These are phyloP conservation scores for Lumbricus terrestris DNA, from an alignment of 2,888 invertebrate species.

Conservation along the genomic window DNA sequence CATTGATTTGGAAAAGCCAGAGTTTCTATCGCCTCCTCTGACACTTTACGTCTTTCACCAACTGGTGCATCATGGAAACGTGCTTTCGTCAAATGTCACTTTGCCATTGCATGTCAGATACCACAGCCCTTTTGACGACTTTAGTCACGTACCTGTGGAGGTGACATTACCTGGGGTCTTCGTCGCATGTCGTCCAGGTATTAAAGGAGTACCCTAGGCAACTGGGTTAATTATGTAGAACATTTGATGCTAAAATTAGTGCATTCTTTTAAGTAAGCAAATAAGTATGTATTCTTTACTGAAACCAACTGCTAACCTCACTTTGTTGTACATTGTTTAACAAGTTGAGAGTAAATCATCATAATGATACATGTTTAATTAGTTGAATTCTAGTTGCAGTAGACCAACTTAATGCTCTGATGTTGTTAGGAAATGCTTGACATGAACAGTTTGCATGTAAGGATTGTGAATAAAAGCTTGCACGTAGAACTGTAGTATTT, in stretches of 20 bases:
- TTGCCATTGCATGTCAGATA: constrained; percentile 21
- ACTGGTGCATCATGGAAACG: neutral
- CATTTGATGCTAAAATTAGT: neutral
- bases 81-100: neutral
- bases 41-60: neutral
- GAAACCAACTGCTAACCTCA: too few relatives aligned
- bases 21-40: neutral
- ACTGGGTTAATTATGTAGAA: neutral
- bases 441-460: neutral
- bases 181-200: constrained; percentile 15
- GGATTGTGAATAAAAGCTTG: neutral
- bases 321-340: too few relatives aligned
- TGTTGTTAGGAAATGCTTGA: neutral
- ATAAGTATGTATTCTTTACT: too few relatives aligned
- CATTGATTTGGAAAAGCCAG: constrained; percentile 19
- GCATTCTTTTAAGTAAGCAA: too few relatives aligned
- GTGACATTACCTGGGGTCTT: neutral
- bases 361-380: too few relatives aligned
- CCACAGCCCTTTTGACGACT: constrained; percentile 10
- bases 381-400: too few relatives aligned
- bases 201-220: neutral
- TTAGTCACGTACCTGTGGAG: neutral
- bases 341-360: neutral
- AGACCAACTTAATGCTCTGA: neutral
- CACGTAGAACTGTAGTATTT: neutral